Conservation (phyloP, 2,113 vertebrate genomes). For the crab-eating macaque (Macaca fascicularis) region T2T-MFA8v1.1 NC_088388.1:33069001-33069500, state of each 20-base stretch:
- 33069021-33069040: neutral
- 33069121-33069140: neutral
- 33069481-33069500: neutral
- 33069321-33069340: neutral
- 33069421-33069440: neutral
- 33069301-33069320: neutral
- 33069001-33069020: neutral
- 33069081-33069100: neutral
- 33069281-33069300: constrained; percentile 14
- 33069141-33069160: neutral
- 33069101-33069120: neutral
- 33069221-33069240: neutral
- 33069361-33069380: neutral
- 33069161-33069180: neutral
- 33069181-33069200: neutral
- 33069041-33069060: neutral
- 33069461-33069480: neutral
- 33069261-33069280: neutral
- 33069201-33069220: neutral
- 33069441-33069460: neutral
- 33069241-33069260: constrained; percentile 4
- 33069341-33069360: neutral
- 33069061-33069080: neutral
- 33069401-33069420: neutral
- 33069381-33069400: too few species aligned